Evolutionary conservation across 1,140 invertebrate genomes (phyloP).

Genomic region (Megalopta genalis): DNA sequence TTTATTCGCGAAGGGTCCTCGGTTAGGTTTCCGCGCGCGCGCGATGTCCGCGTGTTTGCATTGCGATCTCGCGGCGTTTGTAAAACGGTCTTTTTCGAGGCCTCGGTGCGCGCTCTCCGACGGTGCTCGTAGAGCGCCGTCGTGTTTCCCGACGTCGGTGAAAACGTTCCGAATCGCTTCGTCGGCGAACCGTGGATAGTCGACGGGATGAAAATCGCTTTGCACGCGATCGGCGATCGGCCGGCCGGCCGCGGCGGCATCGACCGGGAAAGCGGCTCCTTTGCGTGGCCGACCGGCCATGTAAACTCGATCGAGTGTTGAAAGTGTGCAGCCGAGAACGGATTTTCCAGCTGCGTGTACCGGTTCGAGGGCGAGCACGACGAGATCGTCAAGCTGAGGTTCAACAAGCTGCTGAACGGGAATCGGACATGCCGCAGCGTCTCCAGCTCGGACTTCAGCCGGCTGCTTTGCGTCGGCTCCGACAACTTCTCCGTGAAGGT

Average conservation of each 20-base stretch:
- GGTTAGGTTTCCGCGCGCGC: no score
- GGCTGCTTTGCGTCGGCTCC: constrained; percentile 84
- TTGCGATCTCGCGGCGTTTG: no score
- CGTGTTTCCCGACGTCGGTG: no score
- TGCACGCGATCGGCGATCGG: no score
- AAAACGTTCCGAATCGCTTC: no score
- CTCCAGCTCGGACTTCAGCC: constrained; percentile 84
- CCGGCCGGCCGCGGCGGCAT: constrained; percentile 37
- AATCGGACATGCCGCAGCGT: constrained; percentile 84
- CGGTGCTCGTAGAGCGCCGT: no score
- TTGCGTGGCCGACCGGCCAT: constrained; percentile 52
- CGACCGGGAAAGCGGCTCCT: constrained; percentile 49
- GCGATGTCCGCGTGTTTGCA: no score
- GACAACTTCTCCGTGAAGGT: constrained; percentile 76
- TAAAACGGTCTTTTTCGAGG: no score
- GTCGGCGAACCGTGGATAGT: no score
- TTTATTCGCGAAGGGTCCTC: no score
- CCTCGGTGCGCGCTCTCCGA: no score
- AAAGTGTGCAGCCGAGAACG: constrained; percentile 61
- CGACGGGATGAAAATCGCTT: constrained; percentile 27
- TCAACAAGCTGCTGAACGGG: constrained; percentile 84
- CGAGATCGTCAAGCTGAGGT: constrained; percentile 86
- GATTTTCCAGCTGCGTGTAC: constrained; percentile 87
- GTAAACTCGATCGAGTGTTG: constrained; percentile 58
- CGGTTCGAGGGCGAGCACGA: constrained; percentile 90